These are phyloP conservation scores for Enteromius anoplus DNA, from an alignment of 2,797 vertebrate genomes.

Conservation along the genomic window DNA sequence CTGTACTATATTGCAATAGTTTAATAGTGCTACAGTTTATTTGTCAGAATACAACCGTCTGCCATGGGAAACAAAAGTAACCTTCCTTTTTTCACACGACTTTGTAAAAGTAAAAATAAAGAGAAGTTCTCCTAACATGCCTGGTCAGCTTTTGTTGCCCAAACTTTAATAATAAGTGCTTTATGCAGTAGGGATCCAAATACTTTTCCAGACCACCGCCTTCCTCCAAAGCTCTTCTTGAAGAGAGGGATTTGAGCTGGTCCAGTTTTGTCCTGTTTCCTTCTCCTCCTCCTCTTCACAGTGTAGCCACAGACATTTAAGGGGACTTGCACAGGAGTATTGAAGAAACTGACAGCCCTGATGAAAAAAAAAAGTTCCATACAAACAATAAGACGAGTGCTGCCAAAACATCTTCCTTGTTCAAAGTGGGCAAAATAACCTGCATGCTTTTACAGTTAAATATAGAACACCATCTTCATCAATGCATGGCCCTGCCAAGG, in stretches of 20 bases:
- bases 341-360: constrained; percentile 81
- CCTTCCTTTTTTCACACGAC: constrained; percentile 1
- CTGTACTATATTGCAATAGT: background rate
- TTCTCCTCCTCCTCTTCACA: constrained; percentile 54
- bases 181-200: constrained; percentile 81
- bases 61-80: background rate
- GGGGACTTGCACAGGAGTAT: constrained; percentile 71
- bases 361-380: background rate
- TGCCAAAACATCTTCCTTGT: background rate
- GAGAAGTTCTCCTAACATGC: background rate
- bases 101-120: background rate
- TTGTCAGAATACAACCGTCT: background rate
- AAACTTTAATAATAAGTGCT: constrained; percentile 1
- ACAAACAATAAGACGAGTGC: background rate
- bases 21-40: background rate
- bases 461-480: background rate
- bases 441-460: background rate
- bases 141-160: background rate
- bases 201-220: constrained; percentile 79
- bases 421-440: background rate
- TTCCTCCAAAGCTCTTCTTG: constrained; percentile 78
- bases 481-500: background rate
- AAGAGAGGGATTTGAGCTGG: constrained; percentile 57
- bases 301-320: constrained; percentile 74
- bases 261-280: constrained; percentile 62